Evolutionary conservation across 1,140 invertebrate species (phyloP).

Genomic region (Sycobia sp.): DNA sequence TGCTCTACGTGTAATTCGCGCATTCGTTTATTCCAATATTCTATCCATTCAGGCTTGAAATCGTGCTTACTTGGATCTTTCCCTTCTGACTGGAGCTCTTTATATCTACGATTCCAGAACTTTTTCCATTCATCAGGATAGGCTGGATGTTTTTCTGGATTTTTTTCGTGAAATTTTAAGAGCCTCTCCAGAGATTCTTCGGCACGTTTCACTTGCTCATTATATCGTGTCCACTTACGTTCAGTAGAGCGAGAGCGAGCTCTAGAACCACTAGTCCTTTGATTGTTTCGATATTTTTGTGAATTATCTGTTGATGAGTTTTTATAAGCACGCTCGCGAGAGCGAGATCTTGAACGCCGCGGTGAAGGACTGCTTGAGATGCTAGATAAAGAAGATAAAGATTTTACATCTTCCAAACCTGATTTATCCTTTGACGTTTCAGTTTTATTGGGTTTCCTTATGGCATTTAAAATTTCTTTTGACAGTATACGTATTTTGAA

Average conservation of each 20-base stretch:
- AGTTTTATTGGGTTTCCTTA: conserved; percentile 43
- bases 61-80: conserved; percentile 79
- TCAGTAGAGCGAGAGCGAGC: conserved; percentile 47
- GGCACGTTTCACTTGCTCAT: conserved; percentile 61
- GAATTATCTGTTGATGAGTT: background rate
- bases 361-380: conserved; percentile 58
- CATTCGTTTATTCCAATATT: conserved; percentile 80
- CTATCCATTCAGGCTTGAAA: conserved; percentile 86
- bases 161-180: conserved; percentile 76
- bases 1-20: conserved; percentile 75
- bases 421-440: conserved; percentile 41
- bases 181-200: conserved; percentile 59
- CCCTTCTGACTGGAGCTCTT: conserved; percentile 77
- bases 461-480: conserved; percentile 52
- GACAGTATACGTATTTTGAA: conserved; percentile 58
- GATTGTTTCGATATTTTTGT: conserved; percentile 34
- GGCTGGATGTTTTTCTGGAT: conserved; percentile 83
- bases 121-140: conserved; percentile 88
- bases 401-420: conserved; percentile 54
- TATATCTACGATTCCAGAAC: conserved; percentile 81
- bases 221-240: conserved; percentile 65
- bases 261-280: conserved; percentile 25
- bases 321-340: conserved; percentile 32
- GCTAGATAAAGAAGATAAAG: conserved; percentile 58
- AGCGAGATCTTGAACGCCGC: conserved; percentile 49